Base-by-base conservation (phyloP, 2,797 vertebrate species). In the Molossus alvarezi region DNA sequence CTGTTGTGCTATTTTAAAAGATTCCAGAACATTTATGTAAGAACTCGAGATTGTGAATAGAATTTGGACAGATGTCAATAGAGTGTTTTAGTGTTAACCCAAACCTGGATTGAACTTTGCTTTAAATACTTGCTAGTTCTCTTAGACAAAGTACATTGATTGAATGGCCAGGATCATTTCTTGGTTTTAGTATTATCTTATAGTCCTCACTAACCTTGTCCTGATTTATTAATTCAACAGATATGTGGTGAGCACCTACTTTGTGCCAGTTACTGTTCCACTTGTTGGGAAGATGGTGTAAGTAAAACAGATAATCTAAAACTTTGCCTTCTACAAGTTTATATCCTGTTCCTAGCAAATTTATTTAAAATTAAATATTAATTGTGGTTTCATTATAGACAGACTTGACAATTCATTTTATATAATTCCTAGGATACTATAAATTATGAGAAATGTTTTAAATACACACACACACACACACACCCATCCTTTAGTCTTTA, bases 11-110 rank as follows among this genome's bases (percentile, higher is more conserved):
- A 87, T 87, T 94, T 81, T 79, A 55, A 95, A 92, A 95, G 48
- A 87, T 60, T 95, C 72, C 9, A 72, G 90, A 87, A 94, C 81
- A 94, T 90, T 83, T 90, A 87, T 37, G 20, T 82, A 87, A 67
- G 81, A 95, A 64, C n/a, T 58, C n/a, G 92, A 82, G 71, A 92
- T 17, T 82, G 64, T 89, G 64, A 94, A 95, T 55, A 94, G 85
- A 88, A 96, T 79, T 83, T 95, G 90, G 81, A 92, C 41, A 90
- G 33, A 79, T 79, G 18, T 86, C 57, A 88, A 84, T 13, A 60
- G 62, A 75, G 13, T 72, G 37, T 88, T 88, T 73, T 65, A 62
- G 18, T 77, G 23, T 77, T 84, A 77, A 89, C 33, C 23, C 67
- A 95, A 93, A 89, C 33, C 21, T 73, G 10, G 65, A 86, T 88